Evolutionary conservation across 2,113 vertebrate genomes (phyloP), one percentile per base, ranked within the genome.

Genomic region (Paradoxurus hermaphroditus): DNA sequence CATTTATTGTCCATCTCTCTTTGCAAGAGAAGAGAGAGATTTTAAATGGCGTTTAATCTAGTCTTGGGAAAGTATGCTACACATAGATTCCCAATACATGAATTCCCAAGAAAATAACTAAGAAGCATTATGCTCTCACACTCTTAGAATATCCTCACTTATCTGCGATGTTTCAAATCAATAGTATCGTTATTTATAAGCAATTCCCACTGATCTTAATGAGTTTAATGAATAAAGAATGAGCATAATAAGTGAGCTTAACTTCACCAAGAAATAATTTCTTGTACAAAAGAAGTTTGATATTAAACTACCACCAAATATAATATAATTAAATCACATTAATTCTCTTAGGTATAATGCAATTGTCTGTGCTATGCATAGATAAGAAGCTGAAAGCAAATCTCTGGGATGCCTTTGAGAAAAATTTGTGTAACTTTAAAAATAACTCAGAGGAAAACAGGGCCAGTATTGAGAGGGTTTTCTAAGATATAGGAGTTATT

Each of bases 151-250:
- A 97, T 96, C 96, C 97, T 98, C 81, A 90, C 94, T 98, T 98
- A 97, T 96, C 97, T 98, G 77, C 94, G 97, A 77, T 98, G 96
- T 99, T 98, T 98, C 91, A 81, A 98, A 96, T 98, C 97, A 97
- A 96, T 98, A 77, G 29, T 98, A 98, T 96, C 92, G 97, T 97
- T 98, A 98, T 98, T 98, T 98, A 98, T 98, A 98, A 98, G 98
- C 97, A 97, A 94, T 96, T 96, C 95, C 90, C 41, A 97, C 85
- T 86, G 97, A 97, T 97, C 94, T 97, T 97, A 98, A 97, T 97
- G 96, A 98, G 94, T 96, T 98, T 98, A 97, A 97, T 98, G 97
- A 97, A 98, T 98, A 97, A 97, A 98, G 92, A 97, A 98, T 98
- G 97, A 97, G 53, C 25, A 91, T 96, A 97, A 97, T 97, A 98